phyloP scores from a whole-genome alignment of 1,140 invertebrate species.

The Heterodera schachtii region DNA sequence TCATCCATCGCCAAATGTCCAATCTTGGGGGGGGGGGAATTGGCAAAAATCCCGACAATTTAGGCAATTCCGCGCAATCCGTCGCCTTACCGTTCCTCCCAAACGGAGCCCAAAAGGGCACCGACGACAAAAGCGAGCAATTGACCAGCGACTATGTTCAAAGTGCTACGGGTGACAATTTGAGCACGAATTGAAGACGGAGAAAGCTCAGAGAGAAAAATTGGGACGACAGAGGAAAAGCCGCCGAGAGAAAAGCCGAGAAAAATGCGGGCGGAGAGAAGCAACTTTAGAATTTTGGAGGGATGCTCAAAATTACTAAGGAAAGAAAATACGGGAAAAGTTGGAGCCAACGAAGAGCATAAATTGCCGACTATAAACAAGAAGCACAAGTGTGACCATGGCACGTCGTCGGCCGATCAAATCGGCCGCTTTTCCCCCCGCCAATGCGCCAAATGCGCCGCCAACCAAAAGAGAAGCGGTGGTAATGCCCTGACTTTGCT shows the following conservation, averaged over 20 bases:
- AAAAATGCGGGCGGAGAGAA: constrained; percentile 13
- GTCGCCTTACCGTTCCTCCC: constrained; percentile 6
- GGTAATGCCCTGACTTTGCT: constrained; percentile 13
- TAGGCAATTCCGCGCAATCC: too few relatives aligned
- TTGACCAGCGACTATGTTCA: constrained; percentile 25
- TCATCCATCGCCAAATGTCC: constrained; percentile 31
- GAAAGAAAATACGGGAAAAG: not conserved
- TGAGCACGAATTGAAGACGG: constrained; percentile 17
- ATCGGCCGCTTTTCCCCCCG: constrained; percentile 18
- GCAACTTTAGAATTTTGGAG: constrained; percentile 1
- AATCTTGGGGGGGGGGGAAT: not conserved
- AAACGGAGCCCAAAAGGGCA: constrained; percentile 19
- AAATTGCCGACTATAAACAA: constrained; percentile 20
- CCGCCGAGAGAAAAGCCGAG: constrained; percentile 26
- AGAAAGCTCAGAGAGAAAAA: constrained; percentile 20
- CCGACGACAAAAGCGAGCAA: constrained; percentile 24
- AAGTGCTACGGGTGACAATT: constrained; percentile 21
- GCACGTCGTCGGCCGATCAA: constrained; percentile 8
- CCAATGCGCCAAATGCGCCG: constrained; percentile 25
- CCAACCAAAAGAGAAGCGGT: constrained; percentile 24
- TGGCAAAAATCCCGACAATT: too few relatives aligned
- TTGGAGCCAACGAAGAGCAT: constrained; percentile 18
- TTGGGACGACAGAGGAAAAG: constrained; percentile 16
- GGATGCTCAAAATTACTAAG: not conserved
- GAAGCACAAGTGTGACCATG: constrained; percentile 5